Evolutionary conservation across 2,888 invertebrate genomes (phyloP), one percentile per base, ranked within the genome.

Genomic region (Parthenolecanium corni): DNA sequence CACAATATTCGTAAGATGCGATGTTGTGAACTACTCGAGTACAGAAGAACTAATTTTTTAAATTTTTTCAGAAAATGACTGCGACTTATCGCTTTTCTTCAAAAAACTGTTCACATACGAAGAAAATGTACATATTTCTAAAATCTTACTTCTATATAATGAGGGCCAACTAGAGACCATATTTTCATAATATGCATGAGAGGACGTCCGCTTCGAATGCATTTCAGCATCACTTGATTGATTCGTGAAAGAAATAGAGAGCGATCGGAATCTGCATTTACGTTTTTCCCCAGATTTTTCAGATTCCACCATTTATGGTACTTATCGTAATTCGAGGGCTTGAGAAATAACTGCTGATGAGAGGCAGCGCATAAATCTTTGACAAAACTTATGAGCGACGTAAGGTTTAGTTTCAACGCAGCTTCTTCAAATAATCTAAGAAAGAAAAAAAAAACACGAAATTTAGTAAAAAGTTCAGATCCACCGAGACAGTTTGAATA

Each of bases 151-250:
- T 95, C 92, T 83, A 94, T 92, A 62, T 95, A 84, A 74, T 95
- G 93, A 0, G 91, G 89, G 0, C 92, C 90, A 0, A 91, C 85
- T 0, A 92, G 85, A 12, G 89, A 89, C 95, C 95, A 96, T 36
- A 78, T 83, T 68, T 87, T 85, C 82, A 96, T 88, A 58, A 92
- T 83, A 72, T 96, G 96, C 47, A 93, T 82, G 24, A 94, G 75
- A 0, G 94, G 94, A 0, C 94, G 74, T 0, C 91, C 88, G 53
- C 91, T 89, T 64, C 87, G 80, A 12, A 91, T 84, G 61, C 92
- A 89, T 69, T 88, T 85, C 66, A 94, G 76, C 68, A 93, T 86
- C 0, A 93, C 88, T 72, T 92, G 92, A 0, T 90, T 90, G 24
- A 92, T 83, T 64, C 93, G 79, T 69, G 89, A 88, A 46, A 94